A percentile compares a stretch with the other conserved stretches of the same genome.
Evolutionary conservation across 2,888 invertebrate species (phyloP).

Genomic region (Aleiodes testaceus): DNA sequence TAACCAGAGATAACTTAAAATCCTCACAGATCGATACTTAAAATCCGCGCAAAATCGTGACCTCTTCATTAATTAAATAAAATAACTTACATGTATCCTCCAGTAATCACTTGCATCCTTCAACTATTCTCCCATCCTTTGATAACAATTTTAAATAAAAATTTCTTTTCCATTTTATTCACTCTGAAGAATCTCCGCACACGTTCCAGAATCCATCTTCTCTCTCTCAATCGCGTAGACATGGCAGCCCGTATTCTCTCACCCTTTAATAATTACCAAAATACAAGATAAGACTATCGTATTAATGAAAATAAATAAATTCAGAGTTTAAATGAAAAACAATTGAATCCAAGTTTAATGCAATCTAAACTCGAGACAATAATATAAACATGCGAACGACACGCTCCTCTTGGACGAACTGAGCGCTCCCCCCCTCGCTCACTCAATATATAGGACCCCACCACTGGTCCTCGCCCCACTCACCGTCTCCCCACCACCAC

Average conservation of each 20-base stretch:
- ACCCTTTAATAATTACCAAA: slow-evolving; percentile 23
- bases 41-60: slow-evolving; percentile 30
- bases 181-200: slow-evolving; percentile 4
- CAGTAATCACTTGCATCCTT: slow-evolving; percentile 6
- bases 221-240: slow-evolving; percentile 36
- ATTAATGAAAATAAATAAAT: no score
- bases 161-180: no score
- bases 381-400: slow-evolving; percentile 58
- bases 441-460: slow-evolving; percentile 68
- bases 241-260: slow-evolving; percentile 40
- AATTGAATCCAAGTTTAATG: no score
- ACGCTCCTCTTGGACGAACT: slow-evolving; percentile 71
- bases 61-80: neutral
- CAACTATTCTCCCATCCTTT: slow-evolving; percentile 11
- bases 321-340: no score
- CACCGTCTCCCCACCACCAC: slow-evolving; percentile 58
- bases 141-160: neutral
- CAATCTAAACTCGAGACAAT: slow-evolving; percentile 1
- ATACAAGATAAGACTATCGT: no score
- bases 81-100: slow-evolving; percentile 16
- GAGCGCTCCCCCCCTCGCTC: slow-evolving; percentile 72
- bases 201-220: slow-evolving; percentile 31
- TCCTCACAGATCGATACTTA: slow-evolving; percentile 23
- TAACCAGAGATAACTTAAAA: no score
- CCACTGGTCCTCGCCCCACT: slow-evolving; percentile 68